Evolutionary conservation across 2,888 invertebrate species (phyloP), one percentile per base, ranked within the genome.

Genomic region (Tenthredo mesomela): DNA sequence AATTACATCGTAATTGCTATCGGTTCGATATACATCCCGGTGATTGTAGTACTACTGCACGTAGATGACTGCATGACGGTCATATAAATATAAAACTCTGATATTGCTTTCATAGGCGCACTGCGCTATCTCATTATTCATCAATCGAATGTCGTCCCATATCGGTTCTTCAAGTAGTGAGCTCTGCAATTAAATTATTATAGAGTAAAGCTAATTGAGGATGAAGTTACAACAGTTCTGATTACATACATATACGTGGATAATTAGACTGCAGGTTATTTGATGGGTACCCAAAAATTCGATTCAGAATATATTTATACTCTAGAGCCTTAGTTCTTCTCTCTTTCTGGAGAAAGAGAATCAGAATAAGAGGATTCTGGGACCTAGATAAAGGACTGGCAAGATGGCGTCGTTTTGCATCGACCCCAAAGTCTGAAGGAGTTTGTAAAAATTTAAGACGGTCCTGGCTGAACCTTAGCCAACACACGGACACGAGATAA

Each of bases 401-500:
- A 83, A 70, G 71, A 70, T 70, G 83, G 83, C 70, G 70, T 50
- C 50, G 50, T 43, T 71, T 73, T 43, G 73, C 73, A 58, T 25
- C 70, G 47, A 83, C 47, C 75, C 50, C 37, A 84, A 83, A 84
- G 73, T 73, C 84, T 21, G 73, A 58, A 70, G 58, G 82, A 82
- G 82, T 82, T 82, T 58, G 82, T 67, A 82, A 85, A 85, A 85
- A 85, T 85, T 85, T 85, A 80, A 82, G 82, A 85, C 67, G 84
- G 67, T 37, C 82, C 84, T 54, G 58, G 78, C 43, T 80, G 78
- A 82, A 90, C 88, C 88, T 87, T 88, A 89, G 89, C 88, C 89
- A 84, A 89, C 89, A 82, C 82, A 67, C 65, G 67, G 82, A 87
- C 86, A 86, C 87, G 87, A 84, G 92, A 92, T 92, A 91, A 89